Evolutionary conservation across 2,888 invertebrate genomes (phyloP), one percentile per base, ranked within the genome.

Genomic region (Pheosia gnoma): DNA sequence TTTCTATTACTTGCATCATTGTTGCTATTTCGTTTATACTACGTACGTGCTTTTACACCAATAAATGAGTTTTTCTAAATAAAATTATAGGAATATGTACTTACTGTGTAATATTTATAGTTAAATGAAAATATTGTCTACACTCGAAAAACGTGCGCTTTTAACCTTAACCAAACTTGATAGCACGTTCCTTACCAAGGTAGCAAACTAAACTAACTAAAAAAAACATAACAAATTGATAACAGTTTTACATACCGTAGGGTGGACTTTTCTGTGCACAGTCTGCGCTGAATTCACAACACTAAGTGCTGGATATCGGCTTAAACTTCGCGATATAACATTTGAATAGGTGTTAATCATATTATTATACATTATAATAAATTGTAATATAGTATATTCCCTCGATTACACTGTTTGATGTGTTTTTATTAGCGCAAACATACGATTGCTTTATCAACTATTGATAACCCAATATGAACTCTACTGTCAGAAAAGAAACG

Each of bases 391-490:
- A 45, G 68, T 72, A 70, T 72, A 65, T 63, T 70, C 63, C 52
- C 58, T 60, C 61, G 67, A 74, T 74, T 72, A 72, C 65, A 74
- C 60, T 72, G 63, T 70, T 51, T 45, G 72, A 78, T 79, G 68
- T 76, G 76, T 77, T 80, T 75, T 82, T 83, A 71, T 79, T 84
- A 75, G 68, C 70, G 75, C 65, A 79, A 81, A 82, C 76, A 72
- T 68, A 66, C 62, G 63, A 71, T 66, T 71, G 79, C 72, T 80
- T 86, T 88, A 91, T 88, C 88, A 79, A 60, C 25, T 66, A 67
- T 61, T 82, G 93, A 92, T 93, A 93, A 93, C 93, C 92, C 83
- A 92, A 78, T 86, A 67, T 91, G 92, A 93, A 90, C 93, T 88
- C 71, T 90, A 87, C 68, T 59, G 75, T 76, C 79, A 62, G n/a